These are phyloP conservation scores for Fulica atra DNA, from an alignment of 2,113 vertebrate genomes.

Conservation along the genomic window DNA sequence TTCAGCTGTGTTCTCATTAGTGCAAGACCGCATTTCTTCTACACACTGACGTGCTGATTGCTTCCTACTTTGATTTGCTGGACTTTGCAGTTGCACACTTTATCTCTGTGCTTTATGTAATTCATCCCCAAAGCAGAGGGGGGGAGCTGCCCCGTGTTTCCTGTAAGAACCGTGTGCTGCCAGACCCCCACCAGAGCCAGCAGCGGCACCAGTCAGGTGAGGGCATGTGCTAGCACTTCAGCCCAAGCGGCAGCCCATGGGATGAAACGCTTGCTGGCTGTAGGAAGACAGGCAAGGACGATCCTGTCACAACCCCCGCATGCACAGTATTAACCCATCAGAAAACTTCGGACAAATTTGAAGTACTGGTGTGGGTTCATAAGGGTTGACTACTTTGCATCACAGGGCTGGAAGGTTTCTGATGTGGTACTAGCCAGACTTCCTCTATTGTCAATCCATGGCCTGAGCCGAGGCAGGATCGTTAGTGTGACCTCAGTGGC, in stretches of 20 bases:
- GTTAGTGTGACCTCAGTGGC: neutral
- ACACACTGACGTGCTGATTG: neutral
- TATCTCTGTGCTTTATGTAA: neutral
- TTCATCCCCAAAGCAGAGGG: neutral
- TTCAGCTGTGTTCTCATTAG: neutral
- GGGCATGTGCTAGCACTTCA: rapidly evolving
- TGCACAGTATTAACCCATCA: neutral
- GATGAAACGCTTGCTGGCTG: neutral
- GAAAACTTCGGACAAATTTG: neutral
- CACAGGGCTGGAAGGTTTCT: neutral
- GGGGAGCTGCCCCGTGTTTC: neutral
- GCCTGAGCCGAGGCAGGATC: neutral
- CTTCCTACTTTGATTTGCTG: neutral
- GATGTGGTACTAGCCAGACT: neutral
- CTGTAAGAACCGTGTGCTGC: rapidly evolving
- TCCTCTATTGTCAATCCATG: neutral
- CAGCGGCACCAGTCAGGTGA: neutral
- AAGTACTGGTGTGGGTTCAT: neutral
- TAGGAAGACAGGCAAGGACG: rapidly evolving
- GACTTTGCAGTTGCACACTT: neutral
- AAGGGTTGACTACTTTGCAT: neutral
- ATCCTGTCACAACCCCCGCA: neutral
- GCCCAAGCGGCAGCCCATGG: rapidly evolving
- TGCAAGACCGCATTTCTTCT: neutral
- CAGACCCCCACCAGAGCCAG: neutral